Conservation (phyloP, 2,113 vertebrate genomes). For the Sebastes schlegelii region DNA sequence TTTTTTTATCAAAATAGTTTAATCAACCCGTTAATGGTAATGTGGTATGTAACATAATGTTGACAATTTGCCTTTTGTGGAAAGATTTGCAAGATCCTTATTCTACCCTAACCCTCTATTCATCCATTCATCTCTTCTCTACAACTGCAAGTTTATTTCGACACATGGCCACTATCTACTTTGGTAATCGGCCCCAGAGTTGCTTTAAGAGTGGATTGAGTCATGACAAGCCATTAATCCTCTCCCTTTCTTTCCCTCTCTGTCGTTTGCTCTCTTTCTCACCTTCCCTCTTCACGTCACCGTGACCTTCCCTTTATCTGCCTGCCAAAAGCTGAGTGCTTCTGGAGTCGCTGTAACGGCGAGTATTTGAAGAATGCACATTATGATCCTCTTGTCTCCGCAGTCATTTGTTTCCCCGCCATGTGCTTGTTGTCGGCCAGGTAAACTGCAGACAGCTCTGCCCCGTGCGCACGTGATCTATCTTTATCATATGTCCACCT, state of each 20-base stretch:
- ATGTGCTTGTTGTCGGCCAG: slow-evolving; percentile 41
- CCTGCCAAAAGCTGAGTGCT: slow-evolving; percentile 55
- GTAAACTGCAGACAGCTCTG: slow-evolving; percentile 60
- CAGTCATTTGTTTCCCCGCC: slow-evolving; percentile 71
- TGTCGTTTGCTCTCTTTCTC: slow-evolving; percentile 48
- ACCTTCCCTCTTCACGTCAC: slow-evolving; percentile 51
- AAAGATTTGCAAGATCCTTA: not conserved
- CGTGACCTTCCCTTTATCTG: slow-evolving; percentile 62
- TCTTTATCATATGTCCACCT: slow-evolving; percentile 41
- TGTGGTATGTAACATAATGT: too few species aligned
- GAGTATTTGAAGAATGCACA: slow-evolving; percentile 49
- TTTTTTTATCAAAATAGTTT: not conserved
- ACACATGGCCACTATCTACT: slow-evolving; percentile 32
- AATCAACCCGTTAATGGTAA: too few species aligned
- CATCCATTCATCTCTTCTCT: slow-evolving; percentile 16
- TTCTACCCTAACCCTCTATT: not conserved
- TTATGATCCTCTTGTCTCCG: slow-evolving; percentile 47
- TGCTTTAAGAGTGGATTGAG: slow-evolving; percentile 60
- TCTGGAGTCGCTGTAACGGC: slow-evolving; percentile 38
- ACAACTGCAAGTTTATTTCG: slow-evolving; percentile 36
- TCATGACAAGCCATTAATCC: slow-evolving; percentile 66
- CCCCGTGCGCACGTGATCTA: slow-evolving; percentile 4
- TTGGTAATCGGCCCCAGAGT: slow-evolving; percentile 43
- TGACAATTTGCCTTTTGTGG: not conserved
- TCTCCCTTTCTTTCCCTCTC: slow-evolving; percentile 39